These are phyloP conservation scores for Apogon hyalosoma DNA, from an alignment of 2,797 vertebrate genomes.

Conservation along the genomic window DNA sequence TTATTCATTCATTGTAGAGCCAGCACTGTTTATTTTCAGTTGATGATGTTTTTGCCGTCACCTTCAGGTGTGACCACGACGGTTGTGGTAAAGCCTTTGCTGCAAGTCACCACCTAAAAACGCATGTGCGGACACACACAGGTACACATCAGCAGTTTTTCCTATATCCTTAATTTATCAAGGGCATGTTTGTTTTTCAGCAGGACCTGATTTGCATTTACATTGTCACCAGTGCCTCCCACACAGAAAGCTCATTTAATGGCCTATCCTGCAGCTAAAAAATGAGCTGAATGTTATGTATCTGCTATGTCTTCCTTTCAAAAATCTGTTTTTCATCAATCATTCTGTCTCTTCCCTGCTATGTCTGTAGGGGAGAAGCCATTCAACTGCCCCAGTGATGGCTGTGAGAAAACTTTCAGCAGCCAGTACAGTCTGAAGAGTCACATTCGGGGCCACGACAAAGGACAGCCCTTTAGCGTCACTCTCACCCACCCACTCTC, in stretches of 20 bases:
- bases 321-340: conserved; percentile 2
- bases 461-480: conserved; percentile 87
- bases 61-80: conserved; percentile 93
- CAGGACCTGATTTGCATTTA: conserved; percentile 25
- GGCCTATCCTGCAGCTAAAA: neutral
- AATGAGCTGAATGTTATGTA: neutral
- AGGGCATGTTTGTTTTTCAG: conserved; percentile 17
- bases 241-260: conserved; percentile 17
- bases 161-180: conserved; percentile 7
- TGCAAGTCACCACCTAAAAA: conserved; percentile 99
- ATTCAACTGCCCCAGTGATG: conserved; percentile 96
- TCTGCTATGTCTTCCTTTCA: neutral
- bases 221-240: conserved; percentile 8
- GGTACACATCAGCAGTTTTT: conserved; percentile 77
- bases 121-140: conserved; percentile 98
- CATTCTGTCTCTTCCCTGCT: neutral
- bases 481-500: conserved; percentile 88
- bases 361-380: conserved; percentile 91
- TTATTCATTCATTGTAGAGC: neutral
- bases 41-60: neutral
- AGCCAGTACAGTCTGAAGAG: conserved; percentile 98
- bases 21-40: neutral
- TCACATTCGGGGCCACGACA: conserved; percentile 97
- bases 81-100: conserved; percentile 99
- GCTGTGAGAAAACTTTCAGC: conserved; percentile 98